Base-by-base conservation (phyloP, 2,797 vertebrate species). In the Chloroceryle amazona region DNA sequence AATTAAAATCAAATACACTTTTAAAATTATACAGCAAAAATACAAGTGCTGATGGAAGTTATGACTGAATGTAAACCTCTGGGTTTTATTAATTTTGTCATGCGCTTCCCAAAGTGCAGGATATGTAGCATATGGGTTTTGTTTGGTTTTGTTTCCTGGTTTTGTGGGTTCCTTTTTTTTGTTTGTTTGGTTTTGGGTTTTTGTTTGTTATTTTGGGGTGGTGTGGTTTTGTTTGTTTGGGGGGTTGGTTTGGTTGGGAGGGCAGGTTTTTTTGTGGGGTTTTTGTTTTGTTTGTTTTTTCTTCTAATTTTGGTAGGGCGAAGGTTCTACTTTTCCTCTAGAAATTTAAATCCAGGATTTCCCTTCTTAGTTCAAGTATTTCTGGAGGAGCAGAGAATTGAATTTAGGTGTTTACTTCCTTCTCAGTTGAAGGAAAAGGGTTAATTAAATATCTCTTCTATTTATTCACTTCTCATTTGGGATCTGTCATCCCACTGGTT, bases 11-110 rank as follows among this genome's bases (percentile, higher is more conserved):
- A 85, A 94, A 91, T 2, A 1, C 52, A 41, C 20, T 70, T n/a
- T 71, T 79, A 74, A 93, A 94, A 93, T 96, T 92, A 90, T 16
- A 72, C 57, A 80, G 83, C 66, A 76, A 86, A 94, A 74, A 9
- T 39, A 71, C 80, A 74, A 70, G n/a, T 58, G 18, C 14, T 26
- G 62, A 79, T 94, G 94, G 81, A 80, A 41, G 33, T 68, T 31
- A 61, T 87, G 86, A 62, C 74, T 87, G 66, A 23, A 61, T 2
- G 83, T 67, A 68, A 39, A 31, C 29, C 42, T 81, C 63, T 51
- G 25, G 5, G 10, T 29, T 37, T 10, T 6, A 41, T 68, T 67
- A 20, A 25, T 60, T 76, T 5, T 7, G 26, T 58, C 16, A 26
- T 26, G 1, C 55, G 33, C 41, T 87, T 81, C 47, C n/a, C 28